These are phyloP conservation scores for Orthonyx spaldingii DNA, from an alignment of 2,113 vertebrate species.

Conservation along the genomic window DNA sequence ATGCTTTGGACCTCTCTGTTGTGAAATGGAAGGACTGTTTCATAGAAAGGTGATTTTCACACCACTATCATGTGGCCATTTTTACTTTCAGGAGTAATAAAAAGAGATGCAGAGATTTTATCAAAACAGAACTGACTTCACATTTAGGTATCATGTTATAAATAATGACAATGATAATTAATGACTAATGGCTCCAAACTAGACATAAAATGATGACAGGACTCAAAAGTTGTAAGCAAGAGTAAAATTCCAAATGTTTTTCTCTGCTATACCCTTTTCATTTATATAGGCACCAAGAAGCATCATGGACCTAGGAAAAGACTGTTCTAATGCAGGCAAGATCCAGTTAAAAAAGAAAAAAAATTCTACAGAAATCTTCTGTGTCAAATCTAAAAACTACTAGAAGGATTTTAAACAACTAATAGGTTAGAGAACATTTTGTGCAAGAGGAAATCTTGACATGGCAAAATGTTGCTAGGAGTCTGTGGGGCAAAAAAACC, in stretches of 20 bases:
- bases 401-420: neutral
- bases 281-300: neutral
- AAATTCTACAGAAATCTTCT: neutral
- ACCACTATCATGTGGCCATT: no score
- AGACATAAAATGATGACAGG: neutral
- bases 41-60: neutral
- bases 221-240: neutral
- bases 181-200: neutral
- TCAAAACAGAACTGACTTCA: neutral
- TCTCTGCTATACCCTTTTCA: neutral
- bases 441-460: neutral
- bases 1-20: neutral
- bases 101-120: neutral
- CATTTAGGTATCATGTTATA: neutral
- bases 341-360: neutral
- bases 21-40: neutral
- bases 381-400: neutral
- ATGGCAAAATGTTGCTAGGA: neutral
- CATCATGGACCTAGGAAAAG: neutral
- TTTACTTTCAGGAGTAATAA: neutral
- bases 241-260: neutral
- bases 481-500: neutral
- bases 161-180: fast-evolving
- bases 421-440: neutral
- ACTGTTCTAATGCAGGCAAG: neutral